Evolutionary conservation across 2,113 vertebrate species (phyloP).

Genomic region (Amphiprion ocellaris): DNA sequence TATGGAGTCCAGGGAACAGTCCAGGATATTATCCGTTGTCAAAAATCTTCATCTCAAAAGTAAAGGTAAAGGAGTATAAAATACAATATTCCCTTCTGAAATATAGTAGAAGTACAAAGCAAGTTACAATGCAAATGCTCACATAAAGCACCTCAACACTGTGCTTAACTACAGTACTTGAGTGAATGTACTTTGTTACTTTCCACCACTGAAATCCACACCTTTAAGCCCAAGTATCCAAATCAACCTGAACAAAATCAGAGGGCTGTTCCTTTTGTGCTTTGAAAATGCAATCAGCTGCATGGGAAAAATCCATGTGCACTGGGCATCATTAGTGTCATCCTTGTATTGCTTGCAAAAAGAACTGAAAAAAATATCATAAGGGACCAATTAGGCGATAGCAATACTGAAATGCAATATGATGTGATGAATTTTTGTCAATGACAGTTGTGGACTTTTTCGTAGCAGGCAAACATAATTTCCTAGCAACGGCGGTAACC

Average conservation of each 20-base stretch:
- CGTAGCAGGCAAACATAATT: slow-evolving; percentile 3
- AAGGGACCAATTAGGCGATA: background rate
- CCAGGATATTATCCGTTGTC: too few relatives aligned
- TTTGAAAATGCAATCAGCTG: background rate
- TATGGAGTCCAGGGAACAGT: too few relatives aligned
- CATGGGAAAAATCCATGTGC: background rate
- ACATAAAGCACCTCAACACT: too few relatives aligned
- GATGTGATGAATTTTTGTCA: background rate
- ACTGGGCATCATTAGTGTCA: background rate
- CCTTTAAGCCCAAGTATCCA: background rate
- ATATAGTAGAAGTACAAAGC: too few relatives aligned
- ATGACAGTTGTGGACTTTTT: background rate
- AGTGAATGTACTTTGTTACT: too few relatives aligned
- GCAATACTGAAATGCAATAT: background rate
- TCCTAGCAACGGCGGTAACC: slow-evolving; percentile 14
- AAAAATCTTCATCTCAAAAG: too few relatives aligned
- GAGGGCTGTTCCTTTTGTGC: background rate
- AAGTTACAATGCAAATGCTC: too few relatives aligned
- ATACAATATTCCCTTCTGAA: too few relatives aligned
- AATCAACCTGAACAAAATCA: background rate
- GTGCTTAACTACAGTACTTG: too few relatives aligned
- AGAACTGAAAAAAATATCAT: background rate
- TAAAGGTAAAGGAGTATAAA: too few relatives aligned
- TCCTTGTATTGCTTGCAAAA: background rate
- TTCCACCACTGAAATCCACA: background rate